Evolutionary conservation across 1,140 invertebrate species (phyloP), one percentile per base, ranked within the genome.

Genomic region (Scaptomyza montana): DNA sequence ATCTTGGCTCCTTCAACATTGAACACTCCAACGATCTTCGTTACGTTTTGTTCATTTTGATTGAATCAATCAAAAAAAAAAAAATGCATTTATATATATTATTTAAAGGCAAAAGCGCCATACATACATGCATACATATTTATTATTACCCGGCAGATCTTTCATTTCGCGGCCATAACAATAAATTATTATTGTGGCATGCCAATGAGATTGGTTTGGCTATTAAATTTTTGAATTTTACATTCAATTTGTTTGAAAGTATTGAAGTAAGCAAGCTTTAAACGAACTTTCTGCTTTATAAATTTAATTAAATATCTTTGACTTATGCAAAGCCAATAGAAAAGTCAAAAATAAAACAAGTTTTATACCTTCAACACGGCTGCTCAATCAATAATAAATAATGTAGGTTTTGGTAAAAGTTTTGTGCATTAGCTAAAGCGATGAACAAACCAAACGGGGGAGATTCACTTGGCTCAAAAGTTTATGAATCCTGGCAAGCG

Each of bases 41-140:
- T 70, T 75, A 5, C 57, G 64, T 89, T 82, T 78, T 63, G 50
- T 68, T 71, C 80, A 66, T 72, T 90, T 85, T 90, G 89, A 90
- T 90, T 90, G 89, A 90, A 89, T 90, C 89, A 90, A 90, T 90
- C 89, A 90, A 90, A 89, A 90, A 89, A 89, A 16, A 16, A 70
- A 68, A 77, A 71, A 77, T 73, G 64, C 77, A 80, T 84, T 80
- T 25, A 25, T 25, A 25, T 80, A 79, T 79, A 84, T 84, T 56
- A 66, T 64, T 30, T 30, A 30, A 64, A 71, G 39, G 36, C 50
- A 25, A 25, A 25, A 25, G 21, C 21, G 21, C 21, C 39, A 30
- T n/a, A 25, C n/a, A 46, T 53, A 67, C 21, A 25, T 47, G 55
- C 33, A 53, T 28, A 45, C 33, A 43, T 45, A 53, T 43, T 10